Percentiles rank a stretch among this genome's conserved stretches.
These are phyloP conservation scores for Champsocephalus gunnari DNA, from an alignment of 2,797 vertebrate genomes.

Conservation along the genomic window DNA sequence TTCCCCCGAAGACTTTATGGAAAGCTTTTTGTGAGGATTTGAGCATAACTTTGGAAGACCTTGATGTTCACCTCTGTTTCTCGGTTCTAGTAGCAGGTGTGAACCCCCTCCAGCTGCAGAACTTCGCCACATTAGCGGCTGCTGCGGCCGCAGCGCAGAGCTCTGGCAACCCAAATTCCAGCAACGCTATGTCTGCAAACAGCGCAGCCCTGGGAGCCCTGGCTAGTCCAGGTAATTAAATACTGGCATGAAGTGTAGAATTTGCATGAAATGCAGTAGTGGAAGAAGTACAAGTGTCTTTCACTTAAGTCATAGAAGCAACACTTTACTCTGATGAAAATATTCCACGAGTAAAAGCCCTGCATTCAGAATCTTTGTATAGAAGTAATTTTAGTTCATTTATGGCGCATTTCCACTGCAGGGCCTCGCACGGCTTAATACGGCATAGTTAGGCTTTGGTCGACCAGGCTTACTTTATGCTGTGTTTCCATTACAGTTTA, in stretches of 20 bases:
- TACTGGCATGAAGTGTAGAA: neutral
- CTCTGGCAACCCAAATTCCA: constrained; percentile 90
- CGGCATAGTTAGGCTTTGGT: too few relatives aligned
- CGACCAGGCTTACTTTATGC: too few relatives aligned
- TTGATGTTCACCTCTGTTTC: constrained; percentile 39
- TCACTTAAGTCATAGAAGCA: too few relatives aligned
- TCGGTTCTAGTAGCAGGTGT: constrained; percentile 82
- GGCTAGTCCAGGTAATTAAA: constrained; percentile 89
- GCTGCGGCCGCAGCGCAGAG: constrained; percentile 94
- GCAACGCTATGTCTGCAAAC: constrained; percentile 87
- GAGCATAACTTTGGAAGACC: constrained; percentile 1
- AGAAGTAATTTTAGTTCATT: too few relatives aligned
- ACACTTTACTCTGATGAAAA: too few relatives aligned
- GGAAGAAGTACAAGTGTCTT: too few relatives aligned
- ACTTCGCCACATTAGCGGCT: constrained; percentile 94
- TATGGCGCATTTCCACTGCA: too few relatives aligned
- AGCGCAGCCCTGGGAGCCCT: constrained; percentile 84
- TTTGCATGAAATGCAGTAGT: neutral
- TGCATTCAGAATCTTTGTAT: too few relatives aligned
- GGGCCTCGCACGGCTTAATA: too few relatives aligned
- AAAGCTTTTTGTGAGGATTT: neutral
- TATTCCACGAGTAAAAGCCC: too few relatives aligned
- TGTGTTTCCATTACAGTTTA: too few relatives aligned
- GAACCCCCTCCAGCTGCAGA: constrained; percentile 97
- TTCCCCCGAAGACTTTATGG: neutral